A percentile compares a stretch with the other conserved stretches of the same genome.
These are phyloP conservation scores for Gryllus longicercus DNA, from an alignment of 2,888 invertebrate genomes.

Conservation along the genomic window DNA sequence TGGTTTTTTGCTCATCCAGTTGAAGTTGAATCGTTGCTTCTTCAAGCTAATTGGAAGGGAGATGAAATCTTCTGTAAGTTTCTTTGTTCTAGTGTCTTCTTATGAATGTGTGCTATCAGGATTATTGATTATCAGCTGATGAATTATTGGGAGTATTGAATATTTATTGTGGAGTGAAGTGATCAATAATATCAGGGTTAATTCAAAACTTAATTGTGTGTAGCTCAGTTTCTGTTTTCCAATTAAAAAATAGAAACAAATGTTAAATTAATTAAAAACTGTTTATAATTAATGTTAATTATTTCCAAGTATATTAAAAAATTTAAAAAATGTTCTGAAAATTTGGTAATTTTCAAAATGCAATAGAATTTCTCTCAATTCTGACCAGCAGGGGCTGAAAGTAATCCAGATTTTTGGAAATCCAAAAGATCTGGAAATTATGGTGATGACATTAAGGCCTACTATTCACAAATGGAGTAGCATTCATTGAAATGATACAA, in stretches of 20 bases:
- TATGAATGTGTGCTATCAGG: neutral
- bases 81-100: neutral
- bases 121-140: neutral
- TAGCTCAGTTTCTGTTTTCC: neutral
- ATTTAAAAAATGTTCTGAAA: neutral
- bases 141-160: neutral
- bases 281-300: neutral
- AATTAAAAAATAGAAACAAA: neutral
- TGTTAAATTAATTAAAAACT: neutral
- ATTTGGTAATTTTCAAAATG: too few species aligned
- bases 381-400: too few species aligned
- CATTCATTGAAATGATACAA: neutral
- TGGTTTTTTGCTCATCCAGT: conserved; percentile 39
- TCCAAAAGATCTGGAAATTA: too few species aligned
- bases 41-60: conserved; percentile 30
- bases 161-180: neutral
- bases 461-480: too few species aligned
- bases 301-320: neutral
- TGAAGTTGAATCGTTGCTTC: conserved; percentile 39
- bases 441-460: too few species aligned
- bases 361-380: too few species aligned
- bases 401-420: too few species aligned
- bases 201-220: neutral
- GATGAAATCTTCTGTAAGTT: neutral
- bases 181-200: too few species aligned